Evolutionary conservation across 2,113 vertebrate genomes (phyloP).

Genomic region (Istiophorus platypterus): DNA sequence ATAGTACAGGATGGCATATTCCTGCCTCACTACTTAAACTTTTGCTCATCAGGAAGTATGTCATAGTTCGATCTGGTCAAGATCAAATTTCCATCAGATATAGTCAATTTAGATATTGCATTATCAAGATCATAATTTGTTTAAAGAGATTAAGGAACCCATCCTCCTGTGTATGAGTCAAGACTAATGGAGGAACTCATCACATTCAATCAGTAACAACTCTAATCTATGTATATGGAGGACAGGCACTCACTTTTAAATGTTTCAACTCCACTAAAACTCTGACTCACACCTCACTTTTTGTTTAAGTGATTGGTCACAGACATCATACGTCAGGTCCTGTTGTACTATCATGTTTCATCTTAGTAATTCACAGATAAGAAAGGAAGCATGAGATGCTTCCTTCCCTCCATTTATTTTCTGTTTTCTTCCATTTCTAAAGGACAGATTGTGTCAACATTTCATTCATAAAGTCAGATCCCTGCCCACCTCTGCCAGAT

Average conservation of each 20-base stretch:
- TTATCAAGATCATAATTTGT: constrained; percentile 45
- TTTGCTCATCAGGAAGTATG: background rate
- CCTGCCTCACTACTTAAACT: background rate
- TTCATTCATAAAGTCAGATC: background rate
- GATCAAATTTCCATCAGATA: constrained; percentile 37
- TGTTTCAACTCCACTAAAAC: background rate
- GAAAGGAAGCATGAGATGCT: background rate
- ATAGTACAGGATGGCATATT: background rate
- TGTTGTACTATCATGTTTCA: background rate
- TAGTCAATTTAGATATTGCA: constrained; percentile 3
- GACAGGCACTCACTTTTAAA: constrained; percentile 2
- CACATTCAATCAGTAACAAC: constrained; percentile 9
- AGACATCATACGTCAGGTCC: background rate
- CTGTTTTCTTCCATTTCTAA: background rate
- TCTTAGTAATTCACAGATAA: background rate
- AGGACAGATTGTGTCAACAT: constrained; percentile 19
- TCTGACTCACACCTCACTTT: background rate
- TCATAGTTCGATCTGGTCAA: constrained; percentile 21
- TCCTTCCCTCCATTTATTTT: background rate
- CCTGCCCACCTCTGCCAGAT: background rate
- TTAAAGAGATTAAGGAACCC: constrained; percentile 47
- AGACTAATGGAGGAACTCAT: constrained; percentile 35
- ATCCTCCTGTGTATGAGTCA: constrained; percentile 23
- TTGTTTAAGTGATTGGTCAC: constrained; percentile 11
- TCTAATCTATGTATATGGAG: background rate